These are phyloP conservation scores for Champsocephalus esox DNA, from an alignment of 2,797 vertebrate species.

Conservation along the genomic window DNA sequence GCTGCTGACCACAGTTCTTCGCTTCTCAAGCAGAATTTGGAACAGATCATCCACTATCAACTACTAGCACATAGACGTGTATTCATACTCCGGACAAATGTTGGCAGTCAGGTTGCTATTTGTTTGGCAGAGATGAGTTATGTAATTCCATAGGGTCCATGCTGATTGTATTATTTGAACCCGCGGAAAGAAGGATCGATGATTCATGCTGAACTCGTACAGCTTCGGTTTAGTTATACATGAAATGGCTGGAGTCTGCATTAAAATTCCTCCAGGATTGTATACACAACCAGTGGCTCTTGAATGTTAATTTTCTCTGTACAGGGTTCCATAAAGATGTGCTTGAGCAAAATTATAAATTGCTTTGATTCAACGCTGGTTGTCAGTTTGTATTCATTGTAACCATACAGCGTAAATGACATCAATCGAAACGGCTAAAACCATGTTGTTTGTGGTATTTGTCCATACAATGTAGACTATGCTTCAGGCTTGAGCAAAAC, in stretches of 20 bases:
- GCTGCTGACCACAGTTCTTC: conserved; percentile 27
- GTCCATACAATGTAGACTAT: background rate
- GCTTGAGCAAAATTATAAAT: conserved; percentile 29
- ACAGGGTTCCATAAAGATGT: conserved; percentile 39
- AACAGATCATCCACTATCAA: background rate
- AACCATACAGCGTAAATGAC: conserved; percentile 18
- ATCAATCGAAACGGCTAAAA: conserved; percentile 20
- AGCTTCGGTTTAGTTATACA: conserved; percentile 53
- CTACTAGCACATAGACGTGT: background rate
- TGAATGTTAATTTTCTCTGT: conserved; percentile 68
- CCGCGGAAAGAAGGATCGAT: conserved; percentile 33
- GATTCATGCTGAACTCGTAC: conserved; percentile 56
- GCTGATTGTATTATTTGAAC: conserved; percentile 34
- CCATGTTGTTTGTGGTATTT: background rate
- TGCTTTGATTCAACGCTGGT: conserved; percentile 15
- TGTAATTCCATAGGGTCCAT: conserved; percentile 45
- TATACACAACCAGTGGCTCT: conserved; percentile 55
- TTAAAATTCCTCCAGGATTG: conserved; percentile 63
- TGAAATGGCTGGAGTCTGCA: conserved; percentile 61
- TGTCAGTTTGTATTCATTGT: conserved; percentile 27
- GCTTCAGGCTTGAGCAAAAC: background rate
- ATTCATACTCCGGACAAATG: background rate
- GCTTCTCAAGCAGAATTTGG: conserved; percentile 10
- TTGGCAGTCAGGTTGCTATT: conserved; percentile 25
- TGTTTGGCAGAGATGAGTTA: conserved; percentile 21